Conservation (phyloP, 2,888 invertebrate species). For the Hydrotaea diabolus region DNA sequence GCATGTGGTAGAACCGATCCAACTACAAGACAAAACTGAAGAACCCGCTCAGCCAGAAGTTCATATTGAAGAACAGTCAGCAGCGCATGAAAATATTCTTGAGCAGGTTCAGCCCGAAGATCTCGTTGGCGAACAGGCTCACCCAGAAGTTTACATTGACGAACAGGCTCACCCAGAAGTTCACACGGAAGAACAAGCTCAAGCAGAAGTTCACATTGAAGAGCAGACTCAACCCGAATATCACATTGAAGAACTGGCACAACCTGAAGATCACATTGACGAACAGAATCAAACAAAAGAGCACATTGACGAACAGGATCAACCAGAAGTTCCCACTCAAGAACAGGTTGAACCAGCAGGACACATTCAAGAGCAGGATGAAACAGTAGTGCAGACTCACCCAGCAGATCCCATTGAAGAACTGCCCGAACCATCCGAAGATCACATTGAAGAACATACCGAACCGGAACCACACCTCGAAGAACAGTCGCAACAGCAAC, state of each 20-base stretch:
- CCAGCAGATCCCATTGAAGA: neutral
- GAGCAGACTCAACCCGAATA: conserved; percentile 5
- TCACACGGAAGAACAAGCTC: conserved; percentile 8
- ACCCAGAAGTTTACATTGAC: neutral
- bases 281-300: neutral
- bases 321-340: neutral
- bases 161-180: neutral
- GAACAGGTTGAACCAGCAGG: neutral
- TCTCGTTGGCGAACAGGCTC: neutral
- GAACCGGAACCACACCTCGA: neutral
- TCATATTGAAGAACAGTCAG: neutral
- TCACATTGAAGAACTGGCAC: neutral
- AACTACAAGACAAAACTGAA: conserved; percentile 27
- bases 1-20: conserved; percentile 40
- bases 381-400: conserved; percentile 17
- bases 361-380: conserved; percentile 12
- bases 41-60: neutral
- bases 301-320: neutral
- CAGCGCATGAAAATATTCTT: no score
- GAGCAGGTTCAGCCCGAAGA: neutral
- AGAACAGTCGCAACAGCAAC: conserved; percentile 11
- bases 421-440: conserved; percentile 15
- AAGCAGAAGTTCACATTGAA: neutral
- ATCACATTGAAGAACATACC: neutral
- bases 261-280: neutral